These are phyloP conservation scores for Apis dorsata DNA, from an alignment of 1,140 invertebrate species.

Conservation along the genomic window DNA sequence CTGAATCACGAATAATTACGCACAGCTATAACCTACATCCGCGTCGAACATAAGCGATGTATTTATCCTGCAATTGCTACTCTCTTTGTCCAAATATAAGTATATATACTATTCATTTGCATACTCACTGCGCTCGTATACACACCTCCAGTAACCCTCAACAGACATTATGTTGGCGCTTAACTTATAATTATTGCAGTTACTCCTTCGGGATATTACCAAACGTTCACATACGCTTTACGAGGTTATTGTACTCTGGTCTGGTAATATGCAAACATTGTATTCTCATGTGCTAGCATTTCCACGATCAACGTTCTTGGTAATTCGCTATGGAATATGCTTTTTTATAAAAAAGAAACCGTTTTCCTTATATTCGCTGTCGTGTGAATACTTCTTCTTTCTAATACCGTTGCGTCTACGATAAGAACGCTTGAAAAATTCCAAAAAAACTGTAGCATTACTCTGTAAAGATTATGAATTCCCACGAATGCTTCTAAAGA, in stretches of 20 bases:
- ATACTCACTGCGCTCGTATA: background rate
- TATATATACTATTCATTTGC: background rate
- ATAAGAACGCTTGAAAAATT: background rate
- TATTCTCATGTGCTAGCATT: background rate
- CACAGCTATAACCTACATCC: slow-evolving; percentile 26
- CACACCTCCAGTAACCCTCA: background rate
- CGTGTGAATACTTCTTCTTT: background rate
- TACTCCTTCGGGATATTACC: background rate
- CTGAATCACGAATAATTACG: slow-evolving; percentile 37
- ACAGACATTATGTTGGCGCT: background rate
- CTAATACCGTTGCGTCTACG: background rate
- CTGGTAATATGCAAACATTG: background rate
- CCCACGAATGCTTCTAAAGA: background rate
- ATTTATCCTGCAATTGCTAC: background rate
- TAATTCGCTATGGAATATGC: background rate
- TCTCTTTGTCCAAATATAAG: background rate
- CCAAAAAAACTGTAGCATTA: background rate
- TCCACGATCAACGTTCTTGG: background rate
- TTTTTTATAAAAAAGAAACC: background rate
- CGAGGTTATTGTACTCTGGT: background rate
- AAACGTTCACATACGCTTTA: background rate
- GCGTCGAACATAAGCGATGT: background rate
- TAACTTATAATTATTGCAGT: slow-evolving; percentile 10
- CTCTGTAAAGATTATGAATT: background rate
- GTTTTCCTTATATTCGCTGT: background rate